phyloP scores from a whole-genome alignment of 2,888 invertebrate species.

The Mycalesis mineus region DNA sequence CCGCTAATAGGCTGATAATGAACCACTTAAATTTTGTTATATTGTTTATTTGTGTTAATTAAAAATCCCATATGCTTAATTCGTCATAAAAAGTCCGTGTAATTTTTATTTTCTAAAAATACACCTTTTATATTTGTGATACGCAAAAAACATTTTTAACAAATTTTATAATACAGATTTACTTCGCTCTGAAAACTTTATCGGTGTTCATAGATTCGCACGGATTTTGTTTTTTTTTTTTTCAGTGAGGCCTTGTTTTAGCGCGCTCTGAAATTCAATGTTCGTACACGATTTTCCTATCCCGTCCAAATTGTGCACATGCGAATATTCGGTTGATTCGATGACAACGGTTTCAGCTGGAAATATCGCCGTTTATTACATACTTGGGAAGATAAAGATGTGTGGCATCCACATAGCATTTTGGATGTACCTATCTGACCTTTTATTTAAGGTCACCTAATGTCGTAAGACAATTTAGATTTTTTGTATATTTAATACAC shows the following conservation, averaged over 20 bases:
- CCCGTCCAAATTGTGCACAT: conserved; percentile 25
- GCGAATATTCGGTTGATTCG: conserved; percentile 30
- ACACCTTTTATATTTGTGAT: not conserved
- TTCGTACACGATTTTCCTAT: conserved; percentile 37
- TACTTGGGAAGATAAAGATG: conserved; percentile 43
- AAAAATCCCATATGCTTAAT: too few species aligned
- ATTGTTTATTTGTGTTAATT: too few species aligned
- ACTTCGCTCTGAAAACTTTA: conserved; percentile 56
- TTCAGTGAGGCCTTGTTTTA: conserved; percentile 18
- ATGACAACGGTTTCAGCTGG: conserved; percentile 32
- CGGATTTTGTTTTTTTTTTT: conserved; percentile 36
- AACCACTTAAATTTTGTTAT: too few species aligned
- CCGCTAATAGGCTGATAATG: too few species aligned
- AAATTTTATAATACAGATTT: conserved; percentile 31
- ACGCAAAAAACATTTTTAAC: not conserved
- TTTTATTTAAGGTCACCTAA: conserved; percentile 2
- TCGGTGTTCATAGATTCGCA: conserved; percentile 41
- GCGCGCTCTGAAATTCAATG: conserved; percentile 26
- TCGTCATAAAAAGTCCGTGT: too few species aligned
- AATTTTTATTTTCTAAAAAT: too few species aligned
- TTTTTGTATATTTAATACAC: too few species aligned
- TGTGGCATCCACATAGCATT: conserved; percentile 26
- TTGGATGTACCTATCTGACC: not conserved
- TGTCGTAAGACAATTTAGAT: not conserved
- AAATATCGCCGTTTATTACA: conserved; percentile 29